These are phyloP conservation scores for Stenolophus ochropezus DNA, from an alignment of 2,888 invertebrate genomes.

Conservation along the genomic window DNA sequence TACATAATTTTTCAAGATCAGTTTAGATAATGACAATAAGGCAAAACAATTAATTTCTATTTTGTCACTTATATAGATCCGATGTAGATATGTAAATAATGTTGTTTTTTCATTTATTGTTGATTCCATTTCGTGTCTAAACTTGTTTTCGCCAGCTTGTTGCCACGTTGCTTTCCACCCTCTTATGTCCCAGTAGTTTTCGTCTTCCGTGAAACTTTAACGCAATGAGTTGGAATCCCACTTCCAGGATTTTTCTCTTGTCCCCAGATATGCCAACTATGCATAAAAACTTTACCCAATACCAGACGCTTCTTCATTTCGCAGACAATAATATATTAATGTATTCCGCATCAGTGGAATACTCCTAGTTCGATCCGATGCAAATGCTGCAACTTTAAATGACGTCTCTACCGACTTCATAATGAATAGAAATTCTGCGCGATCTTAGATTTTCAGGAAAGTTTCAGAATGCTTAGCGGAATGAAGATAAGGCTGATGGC, in stretches of 20 bases:
- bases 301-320: neutral
- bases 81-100: too few species aligned
- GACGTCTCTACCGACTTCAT: conserved; percentile 21
- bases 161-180: neutral
- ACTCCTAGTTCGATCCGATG: conserved; percentile 7
- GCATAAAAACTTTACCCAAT: conserved; percentile 41
- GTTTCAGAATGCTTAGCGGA: conserved; percentile 12
- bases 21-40: too few species aligned
- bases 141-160: conserved; percentile 3
- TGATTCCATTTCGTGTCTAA: too few species aligned
- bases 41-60: too few species aligned
- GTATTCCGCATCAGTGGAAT: conserved; percentile 41
- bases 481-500: neutral
- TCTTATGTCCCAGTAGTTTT: neutral
- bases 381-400: conserved; percentile 32
- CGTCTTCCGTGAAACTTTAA: conserved; percentile 5
- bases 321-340: conserved; percentile 34
- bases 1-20: too few species aligned
- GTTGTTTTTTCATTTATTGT: too few species aligned
- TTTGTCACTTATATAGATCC: too few species aligned
- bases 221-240: conserved; percentile 31
- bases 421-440: conserved; percentile 21
- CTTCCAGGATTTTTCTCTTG: conserved; percentile 29
- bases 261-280: conserved; percentile 27
- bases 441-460: conserved; percentile 23